Evolutionary conservation across 2,888 invertebrate species (phyloP).

Genomic region (Melinopterus prodromus): DNA sequence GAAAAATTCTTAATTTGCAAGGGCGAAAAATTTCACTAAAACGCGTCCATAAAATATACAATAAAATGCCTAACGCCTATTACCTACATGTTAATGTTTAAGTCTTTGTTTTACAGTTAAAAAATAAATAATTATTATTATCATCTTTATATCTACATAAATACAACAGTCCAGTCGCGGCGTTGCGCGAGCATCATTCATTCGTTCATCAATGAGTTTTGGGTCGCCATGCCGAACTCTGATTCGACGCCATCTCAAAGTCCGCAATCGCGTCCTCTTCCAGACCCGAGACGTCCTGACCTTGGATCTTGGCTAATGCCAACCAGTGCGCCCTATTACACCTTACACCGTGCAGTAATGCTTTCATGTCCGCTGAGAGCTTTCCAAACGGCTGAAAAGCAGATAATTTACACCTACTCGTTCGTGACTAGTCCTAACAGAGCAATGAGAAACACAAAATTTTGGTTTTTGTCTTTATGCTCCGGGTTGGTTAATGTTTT

Average conservation of each 20-base stretch:
- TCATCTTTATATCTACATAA: conserved; percentile 39
- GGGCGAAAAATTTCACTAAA: conserved; percentile 23
- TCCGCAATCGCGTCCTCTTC: not conserved
- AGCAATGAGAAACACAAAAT: not conserved
- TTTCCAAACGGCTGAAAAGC: conserved; percentile 80
- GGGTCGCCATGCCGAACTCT: not conserved
- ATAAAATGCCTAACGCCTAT: conserved; percentile 30
- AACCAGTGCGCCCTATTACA: conserved; percentile 87
- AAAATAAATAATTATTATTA: conserved; percentile 39
- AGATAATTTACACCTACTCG: not conserved
- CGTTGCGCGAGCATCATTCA: not conserved
- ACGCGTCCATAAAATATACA: conserved; percentile 16
- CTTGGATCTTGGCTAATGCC: conserved; percentile 67
- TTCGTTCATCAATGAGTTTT: not conserved
- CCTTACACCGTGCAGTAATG: conserved; percentile 83
- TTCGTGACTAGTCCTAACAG: not conserved
- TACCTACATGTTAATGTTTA: conserved; percentile 37
- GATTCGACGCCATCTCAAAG: not conserved
- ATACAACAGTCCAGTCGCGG: conserved; percentile 21
- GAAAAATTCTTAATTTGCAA: conserved; percentile 23
- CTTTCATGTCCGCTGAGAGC: conserved; percentile 80
- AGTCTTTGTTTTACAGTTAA: conserved; percentile 41
- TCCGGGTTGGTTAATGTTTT: conserved; percentile 50
- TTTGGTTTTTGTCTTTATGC: conserved; percentile 6
- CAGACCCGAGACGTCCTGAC: conserved; percentile 31